phyloP scores from a whole-genome alignment of 2,797 vertebrate species.

The Anolis apletophallus region DNA sequence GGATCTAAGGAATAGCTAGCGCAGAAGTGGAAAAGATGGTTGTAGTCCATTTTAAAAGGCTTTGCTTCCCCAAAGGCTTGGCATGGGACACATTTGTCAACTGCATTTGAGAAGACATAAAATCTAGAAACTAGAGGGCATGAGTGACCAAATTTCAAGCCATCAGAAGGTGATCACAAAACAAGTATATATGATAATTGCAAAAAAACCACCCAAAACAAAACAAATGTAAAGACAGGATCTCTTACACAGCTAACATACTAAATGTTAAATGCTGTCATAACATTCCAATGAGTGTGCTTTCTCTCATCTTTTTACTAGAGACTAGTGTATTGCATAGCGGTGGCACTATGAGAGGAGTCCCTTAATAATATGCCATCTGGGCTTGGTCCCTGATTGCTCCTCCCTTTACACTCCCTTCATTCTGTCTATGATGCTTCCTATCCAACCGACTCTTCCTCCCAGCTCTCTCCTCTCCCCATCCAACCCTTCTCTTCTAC shows the following conservation, averaged over 20 bases:
- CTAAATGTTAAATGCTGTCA: background rate
- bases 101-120: background rate
- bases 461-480: too few relatives aligned
- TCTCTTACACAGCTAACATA: background rate
- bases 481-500: too few relatives aligned
- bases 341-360: too few relatives aligned
- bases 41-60: conserved; percentile 11
- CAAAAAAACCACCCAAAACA: background rate
- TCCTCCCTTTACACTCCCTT: too few relatives aligned
- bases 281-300: background rate
- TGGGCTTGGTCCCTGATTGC: too few relatives aligned
- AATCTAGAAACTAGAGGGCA: background rate
- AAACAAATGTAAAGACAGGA: background rate
- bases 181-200: background rate
- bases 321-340: conserved; percentile 9
- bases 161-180: conserved; percentile 8
- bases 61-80: background rate
- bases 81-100: background rate
- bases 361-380: too few relatives aligned
- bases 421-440: too few relatives aligned
- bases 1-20: conserved; percentile 21
- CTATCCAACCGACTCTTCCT: too few relatives aligned
- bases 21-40: background rate
- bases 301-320: conserved; percentile 2
- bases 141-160: background rate